Evolutionary conservation across 2,888 invertebrate genomes (phyloP).

Genomic region (Conomelus anceps): DNA sequence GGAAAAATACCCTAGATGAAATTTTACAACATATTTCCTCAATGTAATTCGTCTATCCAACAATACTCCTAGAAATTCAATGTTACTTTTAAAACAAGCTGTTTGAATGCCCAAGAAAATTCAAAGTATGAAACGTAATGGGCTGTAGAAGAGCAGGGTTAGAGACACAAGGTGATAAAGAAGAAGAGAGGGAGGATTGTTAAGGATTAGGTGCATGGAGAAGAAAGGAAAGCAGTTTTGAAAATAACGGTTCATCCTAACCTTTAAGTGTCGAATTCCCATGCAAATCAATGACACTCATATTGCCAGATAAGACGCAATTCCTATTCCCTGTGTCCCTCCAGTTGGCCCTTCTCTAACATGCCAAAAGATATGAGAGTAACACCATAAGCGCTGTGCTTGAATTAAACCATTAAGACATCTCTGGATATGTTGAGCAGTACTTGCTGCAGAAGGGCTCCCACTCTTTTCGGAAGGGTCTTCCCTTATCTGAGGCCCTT

Average conservation of each 20-base stretch:
- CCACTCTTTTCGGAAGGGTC: not conserved
- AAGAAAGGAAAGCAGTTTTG: not conserved
- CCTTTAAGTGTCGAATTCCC: conserved; percentile 15
- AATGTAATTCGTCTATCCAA: too few species aligned
- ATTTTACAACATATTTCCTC: too few species aligned
- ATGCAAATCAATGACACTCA: conserved; percentile 17
- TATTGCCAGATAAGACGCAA: conserved; percentile 2
- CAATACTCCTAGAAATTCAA: not conserved
- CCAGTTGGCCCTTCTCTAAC: not conserved
- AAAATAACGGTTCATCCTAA: not conserved
- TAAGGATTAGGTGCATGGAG: not conserved
- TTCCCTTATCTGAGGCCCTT: not conserved
- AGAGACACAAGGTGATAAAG: not conserved
- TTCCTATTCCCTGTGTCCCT: conserved; percentile 6
- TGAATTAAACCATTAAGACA: conserved; percentile 11
- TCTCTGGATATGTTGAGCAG: not conserved
- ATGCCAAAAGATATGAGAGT: not conserved
- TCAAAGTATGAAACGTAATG: not conserved
- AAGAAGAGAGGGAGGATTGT: not conserved
- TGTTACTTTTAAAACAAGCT: not conserved
- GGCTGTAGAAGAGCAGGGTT: not conserved
- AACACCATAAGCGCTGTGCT: not conserved
- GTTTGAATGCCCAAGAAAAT: not conserved
- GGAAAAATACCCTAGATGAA: too few species aligned
- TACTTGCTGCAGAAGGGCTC: not conserved